phyloP scores from a whole-genome alignment of 2,113 vertebrate genomes.

The Halcyon malimbica region DNA sequence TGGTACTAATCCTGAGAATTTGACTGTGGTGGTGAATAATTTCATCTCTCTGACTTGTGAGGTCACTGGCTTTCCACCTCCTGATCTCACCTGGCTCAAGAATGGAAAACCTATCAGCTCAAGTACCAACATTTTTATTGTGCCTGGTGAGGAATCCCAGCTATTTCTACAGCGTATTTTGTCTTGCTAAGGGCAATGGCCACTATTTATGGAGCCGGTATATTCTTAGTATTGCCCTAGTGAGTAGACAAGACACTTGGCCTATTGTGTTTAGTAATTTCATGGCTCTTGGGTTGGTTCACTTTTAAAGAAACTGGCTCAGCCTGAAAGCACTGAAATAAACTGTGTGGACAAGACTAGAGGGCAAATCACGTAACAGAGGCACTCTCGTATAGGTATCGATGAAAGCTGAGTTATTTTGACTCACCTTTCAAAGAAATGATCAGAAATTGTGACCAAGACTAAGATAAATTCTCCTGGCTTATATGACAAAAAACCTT shows the following conservation, averaged over 20 bases:
- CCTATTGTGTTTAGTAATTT: background rate
- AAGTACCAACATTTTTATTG: slow-evolving; percentile 82
- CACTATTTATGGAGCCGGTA: background rate
- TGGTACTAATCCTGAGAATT: slow-evolving; percentile 83
- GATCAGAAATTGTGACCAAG: background rate
- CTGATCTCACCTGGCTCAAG: slow-evolving; percentile 91
- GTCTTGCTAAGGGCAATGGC: background rate
- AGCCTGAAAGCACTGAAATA: background rate
- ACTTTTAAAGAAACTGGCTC: background rate
- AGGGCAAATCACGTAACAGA: background rate
- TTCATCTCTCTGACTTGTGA: slow-evolving; percentile 93
- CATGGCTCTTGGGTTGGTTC: background rate
- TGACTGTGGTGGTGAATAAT: slow-evolving; percentile 92
- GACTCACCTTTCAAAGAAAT: background rate
- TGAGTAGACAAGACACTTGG: background rate
- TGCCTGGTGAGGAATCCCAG: slow-evolving; percentile 84
- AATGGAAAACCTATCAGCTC: slow-evolving; percentile 81
- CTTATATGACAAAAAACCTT: background rate
- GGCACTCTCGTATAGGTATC: background rate
- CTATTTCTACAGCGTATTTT: background rate
- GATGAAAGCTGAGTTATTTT: background rate
- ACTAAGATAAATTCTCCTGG: background rate
- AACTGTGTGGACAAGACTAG: background rate
- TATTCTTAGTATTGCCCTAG: background rate
- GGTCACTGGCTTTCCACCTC: slow-evolving; percentile 90